phyloP scores from a whole-genome alignment of 2,888 invertebrate species.

The Chalcis sispes region DNA sequence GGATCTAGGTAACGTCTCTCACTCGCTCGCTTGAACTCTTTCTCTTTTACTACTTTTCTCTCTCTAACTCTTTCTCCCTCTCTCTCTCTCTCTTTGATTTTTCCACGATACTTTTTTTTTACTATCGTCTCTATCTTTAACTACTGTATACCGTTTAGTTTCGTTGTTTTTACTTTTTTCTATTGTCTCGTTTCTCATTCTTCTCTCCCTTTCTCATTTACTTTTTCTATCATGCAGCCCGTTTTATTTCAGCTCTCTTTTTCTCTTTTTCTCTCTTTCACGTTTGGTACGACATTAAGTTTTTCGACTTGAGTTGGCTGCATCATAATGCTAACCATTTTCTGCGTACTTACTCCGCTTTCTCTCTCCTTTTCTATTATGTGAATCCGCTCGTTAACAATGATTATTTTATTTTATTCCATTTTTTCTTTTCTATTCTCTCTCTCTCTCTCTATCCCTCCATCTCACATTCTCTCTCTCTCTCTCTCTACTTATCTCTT shows the following conservation, averaged over 20 bases:
- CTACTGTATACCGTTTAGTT: constrained; percentile 33
- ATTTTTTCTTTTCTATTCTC: constrained; percentile 16
- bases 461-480: constrained; percentile 36
- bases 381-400: constrained; percentile 12
- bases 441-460: constrained; percentile 55
- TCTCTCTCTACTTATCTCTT: constrained; percentile 54
- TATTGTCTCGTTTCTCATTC: constrained; percentile 8
- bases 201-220: constrained; percentile 25
- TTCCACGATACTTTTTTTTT: constrained; percentile 46
- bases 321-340: constrained; percentile 21
- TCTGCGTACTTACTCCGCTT: no score
- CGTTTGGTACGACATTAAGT: constrained; percentile 45
- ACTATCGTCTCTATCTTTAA: constrained; percentile 37
- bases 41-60: constrained; percentile 53
- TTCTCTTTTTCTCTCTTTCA: constrained; percentile 53
- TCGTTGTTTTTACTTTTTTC: constrained; percentile 12
- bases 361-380: constrained; percentile 8
- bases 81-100: constrained; percentile 55
- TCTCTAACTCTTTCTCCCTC: constrained; percentile 60
- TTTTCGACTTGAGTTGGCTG: constrained; percentile 36
- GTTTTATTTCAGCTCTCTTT: constrained; percentile 34
- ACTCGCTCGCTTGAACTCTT: constrained; percentile 72
- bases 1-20: constrained; percentile 79
- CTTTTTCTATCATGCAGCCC: constrained; percentile 12
- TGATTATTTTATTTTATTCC: constrained; percentile 19